These are phyloP conservation scores for Microtus pennsylvanicus DNA, from an alignment of 2,113 vertebrate species.

Conservation along the genomic window DNA sequence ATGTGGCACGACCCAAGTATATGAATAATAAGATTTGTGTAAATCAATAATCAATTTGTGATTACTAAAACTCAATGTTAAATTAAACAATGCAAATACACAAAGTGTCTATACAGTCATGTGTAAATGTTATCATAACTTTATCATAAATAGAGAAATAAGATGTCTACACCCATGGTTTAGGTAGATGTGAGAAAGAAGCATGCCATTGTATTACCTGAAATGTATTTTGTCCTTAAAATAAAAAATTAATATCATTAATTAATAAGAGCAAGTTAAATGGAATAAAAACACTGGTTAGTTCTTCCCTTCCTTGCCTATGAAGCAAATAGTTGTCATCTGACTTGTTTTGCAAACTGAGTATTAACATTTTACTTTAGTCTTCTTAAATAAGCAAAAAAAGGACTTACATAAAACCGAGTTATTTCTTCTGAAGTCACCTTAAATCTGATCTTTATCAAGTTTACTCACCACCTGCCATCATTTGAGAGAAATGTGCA, in stretches of 20 bases:
- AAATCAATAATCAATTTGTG: background rate
- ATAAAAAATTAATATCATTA: background rate
- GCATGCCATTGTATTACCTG: background rate
- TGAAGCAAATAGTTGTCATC: background rate
- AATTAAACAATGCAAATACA: background rate
- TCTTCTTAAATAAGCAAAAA: background rate
- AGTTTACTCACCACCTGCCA: background rate
- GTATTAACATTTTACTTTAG: background rate
- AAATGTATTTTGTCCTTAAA: background rate
- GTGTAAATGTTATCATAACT: background rate
- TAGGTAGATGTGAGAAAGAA: background rate
- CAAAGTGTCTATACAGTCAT: background rate
- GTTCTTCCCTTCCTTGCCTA: background rate
- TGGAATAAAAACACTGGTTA: background rate
- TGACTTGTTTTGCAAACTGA: background rate
- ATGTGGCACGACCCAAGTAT: background rate
- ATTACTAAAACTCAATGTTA: background rate
- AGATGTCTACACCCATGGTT: background rate
- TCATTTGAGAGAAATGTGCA: background rate
- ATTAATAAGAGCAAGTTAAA: background rate
- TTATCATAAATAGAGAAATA: conserved; percentile 27
- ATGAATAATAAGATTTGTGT: background rate
- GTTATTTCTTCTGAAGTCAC: background rate
- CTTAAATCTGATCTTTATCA: background rate
- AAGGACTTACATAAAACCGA: background rate